Evolutionary conservation across 2,888 invertebrate species (phyloP).

Genomic region (Pseudococcus viburni): DNA sequence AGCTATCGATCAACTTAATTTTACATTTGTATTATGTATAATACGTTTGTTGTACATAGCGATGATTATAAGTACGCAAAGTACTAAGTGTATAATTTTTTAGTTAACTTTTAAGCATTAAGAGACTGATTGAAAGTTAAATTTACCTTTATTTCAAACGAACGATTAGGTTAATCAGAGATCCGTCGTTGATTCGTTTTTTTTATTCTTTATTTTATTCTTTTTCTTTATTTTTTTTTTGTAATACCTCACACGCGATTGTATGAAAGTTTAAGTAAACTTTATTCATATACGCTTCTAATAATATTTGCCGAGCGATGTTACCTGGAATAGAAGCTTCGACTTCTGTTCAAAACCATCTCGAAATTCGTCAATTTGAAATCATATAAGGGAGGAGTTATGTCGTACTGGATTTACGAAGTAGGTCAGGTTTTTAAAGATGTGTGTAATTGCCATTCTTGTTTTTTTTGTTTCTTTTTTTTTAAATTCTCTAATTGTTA

Average conservation of each 20-base stretch:
- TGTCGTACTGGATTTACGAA: slow-evolving; percentile 31
- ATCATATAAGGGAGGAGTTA: neutral
- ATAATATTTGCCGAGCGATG: slow-evolving; percentile 41
- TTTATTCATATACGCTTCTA: slow-evolving; percentile 40
- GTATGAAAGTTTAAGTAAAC: slow-evolving; percentile 20
- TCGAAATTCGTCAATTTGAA: slow-evolving; percentile 37
- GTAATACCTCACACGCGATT: slow-evolving; percentile 20
- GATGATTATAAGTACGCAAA: neutral
- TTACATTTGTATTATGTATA: slow-evolving; percentile 21
- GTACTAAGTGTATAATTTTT: slow-evolving; percentile 46
- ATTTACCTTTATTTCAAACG: slow-evolving; percentile 62
- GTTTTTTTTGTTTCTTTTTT: slow-evolving; percentile 28
- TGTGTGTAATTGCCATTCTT: neutral
- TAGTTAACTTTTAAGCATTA: slow-evolving; percentile 63
- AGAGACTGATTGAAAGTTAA: slow-evolving; percentile 63
- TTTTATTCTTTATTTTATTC: neutral
- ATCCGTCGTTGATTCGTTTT: slow-evolving; percentile 26
- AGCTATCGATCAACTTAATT: slow-evolving; percentile 42
- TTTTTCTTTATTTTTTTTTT: slow-evolving; percentile 1
- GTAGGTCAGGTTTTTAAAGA: neutral
- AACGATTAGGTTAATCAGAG: slow-evolving; percentile 17
- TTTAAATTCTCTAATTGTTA: slow-evolving; percentile 44
- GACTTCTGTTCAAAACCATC: slow-evolving; percentile 43
- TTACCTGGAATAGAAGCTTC: slow-evolving; percentile 47
- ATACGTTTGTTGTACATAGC: slow-evolving; percentile 43